Evolutionary conservation across 2,797 vertebrate species (phyloP).

Genomic region (Gymnothorax reevesii): DNA sequence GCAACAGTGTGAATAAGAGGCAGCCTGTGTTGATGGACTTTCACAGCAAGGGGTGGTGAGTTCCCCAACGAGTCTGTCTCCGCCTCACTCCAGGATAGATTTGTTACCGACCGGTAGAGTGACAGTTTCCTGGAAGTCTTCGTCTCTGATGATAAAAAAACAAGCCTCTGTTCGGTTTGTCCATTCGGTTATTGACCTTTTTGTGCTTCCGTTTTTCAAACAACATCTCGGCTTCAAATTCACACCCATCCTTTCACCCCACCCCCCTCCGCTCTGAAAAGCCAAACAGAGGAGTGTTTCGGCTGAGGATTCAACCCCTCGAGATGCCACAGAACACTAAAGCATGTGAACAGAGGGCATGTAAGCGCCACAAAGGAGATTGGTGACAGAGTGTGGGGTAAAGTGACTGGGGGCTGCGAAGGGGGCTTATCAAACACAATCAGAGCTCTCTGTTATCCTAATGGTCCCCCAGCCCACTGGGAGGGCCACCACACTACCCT

Average conservation of each 20-base stretch:
- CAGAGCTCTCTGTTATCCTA: slow-evolving; percentile 14
- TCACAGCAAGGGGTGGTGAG: not conserved
- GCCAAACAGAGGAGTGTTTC: not conserved
- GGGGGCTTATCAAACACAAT: slow-evolving; percentile 9
- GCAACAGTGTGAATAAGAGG: not conserved
- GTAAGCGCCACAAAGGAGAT: slow-evolving; percentile 21
- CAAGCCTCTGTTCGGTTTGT: not conserved
- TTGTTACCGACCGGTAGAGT: not conserved
- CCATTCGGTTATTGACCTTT: not conserved
- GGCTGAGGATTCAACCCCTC: not conserved
- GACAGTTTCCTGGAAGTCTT: not conserved
- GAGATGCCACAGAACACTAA: not conserved
- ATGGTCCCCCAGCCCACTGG: not conserved
- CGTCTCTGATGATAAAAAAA: not conserved
- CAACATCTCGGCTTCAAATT: not conserved
- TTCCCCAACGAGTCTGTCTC: not conserved
- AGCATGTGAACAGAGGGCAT: not conserved
- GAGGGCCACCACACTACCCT: slow-evolving; percentile 34
- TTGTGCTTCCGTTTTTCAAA: not conserved
- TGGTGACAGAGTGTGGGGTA: not conserved
- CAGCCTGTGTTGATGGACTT: not conserved
- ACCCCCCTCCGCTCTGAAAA: not conserved
- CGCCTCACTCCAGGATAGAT: not conserved
- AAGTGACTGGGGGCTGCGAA: not conserved
- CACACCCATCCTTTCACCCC: not conserved